Evolutionary conservation across 1,140 invertebrate genomes (phyloP).

Genomic region (Hyles euphorbiae): DNA sequence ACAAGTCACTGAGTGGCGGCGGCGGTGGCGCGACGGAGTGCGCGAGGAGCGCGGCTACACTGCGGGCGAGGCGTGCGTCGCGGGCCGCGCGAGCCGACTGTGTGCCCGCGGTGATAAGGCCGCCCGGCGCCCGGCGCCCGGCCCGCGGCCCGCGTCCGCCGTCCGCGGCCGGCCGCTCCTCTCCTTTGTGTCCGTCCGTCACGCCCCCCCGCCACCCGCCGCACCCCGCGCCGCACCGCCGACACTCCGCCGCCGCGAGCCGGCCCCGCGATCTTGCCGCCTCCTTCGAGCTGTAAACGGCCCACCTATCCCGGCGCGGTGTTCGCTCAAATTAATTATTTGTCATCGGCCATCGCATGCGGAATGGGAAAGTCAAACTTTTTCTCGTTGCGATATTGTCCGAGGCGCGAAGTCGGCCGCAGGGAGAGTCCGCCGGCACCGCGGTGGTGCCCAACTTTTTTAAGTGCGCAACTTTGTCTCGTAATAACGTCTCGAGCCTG

Average conservation of each 20-base stretch:
- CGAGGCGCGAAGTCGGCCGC: constrained; percentile 16
- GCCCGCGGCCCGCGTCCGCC: constrained; percentile 50
- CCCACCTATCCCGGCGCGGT: constrained; percentile 55
- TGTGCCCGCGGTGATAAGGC: constrained; percentile 58
- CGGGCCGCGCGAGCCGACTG: constrained; percentile 57
- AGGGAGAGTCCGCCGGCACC: neutral
- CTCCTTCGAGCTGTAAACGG: constrained; percentile 37
- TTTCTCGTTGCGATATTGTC: neutral
- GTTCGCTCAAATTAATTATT: constrained; percentile 67
- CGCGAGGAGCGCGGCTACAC: neutral
- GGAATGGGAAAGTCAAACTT: neutral
- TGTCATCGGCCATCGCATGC: constrained; percentile 41
- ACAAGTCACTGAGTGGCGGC: constrained; percentile 43
- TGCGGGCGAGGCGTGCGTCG: constrained; percentile 43
- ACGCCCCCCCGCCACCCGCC: constrained; percentile 28
- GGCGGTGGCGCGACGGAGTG: constrained; percentile 15
- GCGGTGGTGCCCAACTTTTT: constrained; percentile 35
- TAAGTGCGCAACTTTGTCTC: constrained; percentile 43
- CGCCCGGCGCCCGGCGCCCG: constrained; percentile 43
- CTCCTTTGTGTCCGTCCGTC: constrained; percentile 61
- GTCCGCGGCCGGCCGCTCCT: constrained; percentile 56
- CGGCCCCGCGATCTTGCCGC: constrained; percentile 22
- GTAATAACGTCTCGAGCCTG: constrained; percentile 49
- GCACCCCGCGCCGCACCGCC: constrained; percentile 17
- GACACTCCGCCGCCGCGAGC: constrained; percentile 21